phyloP scores from a whole-genome alignment of 2,797 vertebrate genomes.

The Zonotrichia albicollis region DNA sequence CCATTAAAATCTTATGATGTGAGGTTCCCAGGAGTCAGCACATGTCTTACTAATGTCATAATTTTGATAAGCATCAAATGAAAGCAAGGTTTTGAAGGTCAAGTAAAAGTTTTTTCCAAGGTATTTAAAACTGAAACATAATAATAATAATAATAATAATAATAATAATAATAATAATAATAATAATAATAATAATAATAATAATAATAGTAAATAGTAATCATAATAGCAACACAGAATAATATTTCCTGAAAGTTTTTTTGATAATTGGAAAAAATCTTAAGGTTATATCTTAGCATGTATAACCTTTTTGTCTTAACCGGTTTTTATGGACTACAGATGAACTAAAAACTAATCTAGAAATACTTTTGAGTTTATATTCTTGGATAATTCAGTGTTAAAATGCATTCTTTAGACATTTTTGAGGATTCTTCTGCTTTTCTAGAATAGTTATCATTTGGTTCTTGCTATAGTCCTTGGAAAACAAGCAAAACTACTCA shows the following conservation, averaged over 20 bases:
- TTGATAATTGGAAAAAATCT: background rate
- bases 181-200: too few relatives aligned
- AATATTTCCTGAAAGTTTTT: background rate
- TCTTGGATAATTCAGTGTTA: background rate
- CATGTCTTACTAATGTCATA: background rate
- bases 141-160: too few relatives aligned
- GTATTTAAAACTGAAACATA: background rate
- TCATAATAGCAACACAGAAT: background rate
- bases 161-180: too few relatives aligned
- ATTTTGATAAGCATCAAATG: background rate
- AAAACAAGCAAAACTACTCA: background rate
- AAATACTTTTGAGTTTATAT: background rate
- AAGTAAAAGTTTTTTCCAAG: background rate
- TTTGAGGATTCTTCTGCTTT: background rate
- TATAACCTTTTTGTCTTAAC: background rate
- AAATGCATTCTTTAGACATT: background rate
- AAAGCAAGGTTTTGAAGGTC: constrained; percentile 17
- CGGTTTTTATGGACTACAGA: background rate
- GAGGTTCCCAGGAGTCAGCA: background rate
- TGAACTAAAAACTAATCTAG: background rate
- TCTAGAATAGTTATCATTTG: background rate
- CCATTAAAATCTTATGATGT: constrained; percentile 36
- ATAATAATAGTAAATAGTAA: too few relatives aligned
- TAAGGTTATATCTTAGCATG: background rate
- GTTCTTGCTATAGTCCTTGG: background rate